Evolutionary conservation across 1,140 invertebrate genomes (phyloP), one percentile per base, ranked within the genome.

Genomic region (Drosophila watanabei): DNA sequence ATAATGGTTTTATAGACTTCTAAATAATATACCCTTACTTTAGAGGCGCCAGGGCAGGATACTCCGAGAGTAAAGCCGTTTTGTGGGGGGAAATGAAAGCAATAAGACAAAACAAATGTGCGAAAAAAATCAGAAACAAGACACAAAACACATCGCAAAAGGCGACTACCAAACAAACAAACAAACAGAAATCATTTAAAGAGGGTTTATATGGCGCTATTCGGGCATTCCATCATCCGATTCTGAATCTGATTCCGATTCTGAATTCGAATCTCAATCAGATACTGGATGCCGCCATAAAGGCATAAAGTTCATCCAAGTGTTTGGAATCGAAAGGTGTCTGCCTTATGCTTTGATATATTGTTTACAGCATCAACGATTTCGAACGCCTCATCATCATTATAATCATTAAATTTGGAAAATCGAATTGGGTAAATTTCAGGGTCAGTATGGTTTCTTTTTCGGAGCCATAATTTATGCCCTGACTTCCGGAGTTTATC

Each of bases 61-160:
- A 28, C 46, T 69, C 2, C 9, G 1, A 24, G 14, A n/a, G 33
- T 56, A 37, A 35, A 24, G 2, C 32, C 32, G 16, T 30, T 49
- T 49, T 18, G n/a, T 4, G 30, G 24, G 5, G 39, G 14, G 24
- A 28, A 52, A 72, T 43, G 30, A 51, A 60, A 52, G 54, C 70
- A 37, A 73, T 73, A 73, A 73, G 32, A 73, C 54, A 58, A 70
- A 79, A 79, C 58, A 82, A 62, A 78, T 49, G 75, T 70, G 76
- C 64, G 58, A 68, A 58, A 81, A 28, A 46, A 45, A 46, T 18
- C 16, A 18, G 28, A 51, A 54, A 64, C 11, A 69, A 10, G 49
- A 45, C 4, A 37, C 9, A 62, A 39, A 66, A 57, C 14, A 37
- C 18, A 52, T 52, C n/a, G 51, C 32, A 35, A 35, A 28, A 24